Base-by-base conservation (phyloP, 2,113 vertebrate genomes). In the Etheostoma spectabile region DNA sequence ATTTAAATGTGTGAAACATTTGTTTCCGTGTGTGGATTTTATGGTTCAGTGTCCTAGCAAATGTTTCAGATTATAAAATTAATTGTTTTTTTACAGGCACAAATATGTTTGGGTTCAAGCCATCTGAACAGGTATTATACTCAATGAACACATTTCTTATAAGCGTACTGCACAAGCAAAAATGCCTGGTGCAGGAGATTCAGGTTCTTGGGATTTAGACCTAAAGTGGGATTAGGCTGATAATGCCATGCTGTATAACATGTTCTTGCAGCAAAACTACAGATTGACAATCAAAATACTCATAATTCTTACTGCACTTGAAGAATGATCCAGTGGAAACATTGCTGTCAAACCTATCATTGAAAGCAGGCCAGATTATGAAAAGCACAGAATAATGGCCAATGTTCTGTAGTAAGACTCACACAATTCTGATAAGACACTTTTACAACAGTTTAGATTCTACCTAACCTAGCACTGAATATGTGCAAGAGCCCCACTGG, bases 121-220 rank as follows among this genome's bases (percentile, higher is more conserved):
- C n/a, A n/a, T n/a, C n/a, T n/a, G n/a, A n/a, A n/a, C n/a, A n/a
- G n/a, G n/a, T n/a, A n/a, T 74, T 74, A 65, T 70, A 64, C 13
- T 70, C 14, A 2, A 19, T 57, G 24, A 52, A 46, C 15, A 52
- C 12, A 38, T 52, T 35, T 77, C 61, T 57, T 27, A 45, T 53
- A n/a, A n/a, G n/a, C n/a, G n/a, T n/a, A n/a, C 16, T 68, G 72
- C 19, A 80, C 33, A 59, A 46, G 30, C 56, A 27, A 14, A 51
- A 62, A 42, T 51, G 21, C 27, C 21, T 48, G 45, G 8, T 12
- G 15, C 15, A 21, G 52, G 27, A 22, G 2, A 48, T 1, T 2
- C 21, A 30, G 5, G 27, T 65, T 71, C 27, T 14, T 70, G 27
- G 22, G 42, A 66, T 13, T 21, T 46, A 2, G 6, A 57, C 24